phyloP scores from a whole-genome alignment of 2,888 invertebrate genomes.

The Malthinus seriepunctatus region DNA sequence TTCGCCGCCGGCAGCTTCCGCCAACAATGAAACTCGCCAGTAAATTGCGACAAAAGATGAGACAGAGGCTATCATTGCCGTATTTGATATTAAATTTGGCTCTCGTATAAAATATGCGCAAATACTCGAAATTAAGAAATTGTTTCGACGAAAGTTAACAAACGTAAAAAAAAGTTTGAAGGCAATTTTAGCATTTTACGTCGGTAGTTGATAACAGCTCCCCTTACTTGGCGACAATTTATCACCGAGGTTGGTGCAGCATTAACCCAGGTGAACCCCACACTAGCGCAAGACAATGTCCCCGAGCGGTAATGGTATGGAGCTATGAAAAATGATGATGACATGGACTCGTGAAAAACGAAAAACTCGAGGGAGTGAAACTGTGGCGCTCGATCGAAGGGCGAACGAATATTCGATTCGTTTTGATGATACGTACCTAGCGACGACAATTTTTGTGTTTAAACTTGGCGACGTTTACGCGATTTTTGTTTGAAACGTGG shows the following conservation, averaged over 20 bases:
- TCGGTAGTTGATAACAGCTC: slow-evolving; percentile 52
- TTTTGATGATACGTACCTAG: slow-evolving; percentile 17
- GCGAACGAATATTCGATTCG: slow-evolving; percentile 18
- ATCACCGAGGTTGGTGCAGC: slow-evolving; percentile 50
- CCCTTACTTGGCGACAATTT: slow-evolving; percentile 51
- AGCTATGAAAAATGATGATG: slow-evolving; percentile 56
- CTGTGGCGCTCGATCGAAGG: slow-evolving; percentile 24
- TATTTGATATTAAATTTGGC: slow-evolving; percentile 26
- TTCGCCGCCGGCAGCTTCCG: slow-evolving; percentile 54
- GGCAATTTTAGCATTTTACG: slow-evolving; percentile 48
- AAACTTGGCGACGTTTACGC: too few species aligned
- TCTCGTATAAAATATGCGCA: slow-evolving; percentile 18
- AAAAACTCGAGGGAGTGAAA: slow-evolving; percentile 44
- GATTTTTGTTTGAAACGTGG: background rate
- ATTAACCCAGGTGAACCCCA: slow-evolving; percentile 56
- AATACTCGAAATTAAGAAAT: slow-evolving; percentile 30
- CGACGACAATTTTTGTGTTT: background rate
- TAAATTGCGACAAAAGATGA: slow-evolving; percentile 31
- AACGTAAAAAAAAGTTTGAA: slow-evolving; percentile 33
- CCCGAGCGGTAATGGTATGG: slow-evolving; percentile 53
- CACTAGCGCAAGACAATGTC: slow-evolving; percentile 50
- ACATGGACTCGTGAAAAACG: slow-evolving; percentile 50
- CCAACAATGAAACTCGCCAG: slow-evolving; percentile 54
- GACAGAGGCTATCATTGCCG: slow-evolving; percentile 25
- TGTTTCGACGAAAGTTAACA: slow-evolving; percentile 29